Evolutionary conservation across 2,113 vertebrate species (phyloP).

Genomic region (Micronycteris hirsuta): DNA sequence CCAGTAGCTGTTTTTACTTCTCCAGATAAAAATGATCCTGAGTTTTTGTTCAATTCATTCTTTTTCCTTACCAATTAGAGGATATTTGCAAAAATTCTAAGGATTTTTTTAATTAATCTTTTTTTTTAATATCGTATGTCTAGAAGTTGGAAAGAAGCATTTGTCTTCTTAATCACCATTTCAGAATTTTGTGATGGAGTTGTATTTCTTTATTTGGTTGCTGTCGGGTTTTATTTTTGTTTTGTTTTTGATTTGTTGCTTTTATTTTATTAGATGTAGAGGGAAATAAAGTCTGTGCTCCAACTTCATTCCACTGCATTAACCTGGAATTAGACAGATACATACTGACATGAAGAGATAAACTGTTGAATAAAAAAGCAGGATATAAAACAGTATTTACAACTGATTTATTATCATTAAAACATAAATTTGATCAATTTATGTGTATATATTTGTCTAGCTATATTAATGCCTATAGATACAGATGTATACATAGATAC

Average conservation of each 20-base stretch:
- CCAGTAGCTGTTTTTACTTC: not conserved
- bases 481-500: not conserved
- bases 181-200: not conserved
- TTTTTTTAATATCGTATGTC: not conserved
- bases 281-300: not conserved
- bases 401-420: not conserved
- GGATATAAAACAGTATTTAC: not conserved
- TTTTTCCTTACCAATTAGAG: not conserved
- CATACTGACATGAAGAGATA: not conserved
- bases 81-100: slow-evolving; percentile 11
- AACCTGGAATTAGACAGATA: slow-evolving; percentile 11
- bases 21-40: not conserved
- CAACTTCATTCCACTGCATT: not conserved
- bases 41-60: not conserved
- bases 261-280: slow-evolving; percentile 21
- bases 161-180: not conserved
- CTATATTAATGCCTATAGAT: not conserved
- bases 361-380: not conserved
- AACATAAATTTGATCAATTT: not conserved
- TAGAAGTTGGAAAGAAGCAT: not conserved
- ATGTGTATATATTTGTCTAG: not conserved
- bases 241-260: not conserved
- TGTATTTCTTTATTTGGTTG: not conserved
- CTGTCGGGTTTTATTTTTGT: not conserved
- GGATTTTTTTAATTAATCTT: not conserved